Base-by-base conservation (phyloP, 2,888 invertebrate genomes). In the Lydus trimaculatus region DNA sequence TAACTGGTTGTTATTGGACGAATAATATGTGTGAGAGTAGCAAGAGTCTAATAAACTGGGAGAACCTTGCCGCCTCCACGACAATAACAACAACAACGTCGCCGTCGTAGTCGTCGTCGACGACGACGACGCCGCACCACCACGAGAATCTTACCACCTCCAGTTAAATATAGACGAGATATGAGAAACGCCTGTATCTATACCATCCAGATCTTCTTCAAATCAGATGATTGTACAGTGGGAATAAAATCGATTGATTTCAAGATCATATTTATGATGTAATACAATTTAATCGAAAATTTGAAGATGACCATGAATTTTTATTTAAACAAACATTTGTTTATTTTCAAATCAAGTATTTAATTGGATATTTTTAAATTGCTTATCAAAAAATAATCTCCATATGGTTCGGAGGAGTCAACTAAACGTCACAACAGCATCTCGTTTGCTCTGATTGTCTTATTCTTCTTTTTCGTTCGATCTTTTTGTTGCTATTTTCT, bases 61-160 rank as follows among this genome's bases (percentile, higher is more conserved):
- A 23, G 48, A 52, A 52, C 48, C 43, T 52, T 52, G 48, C 48
- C 48, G 48, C 48, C 48, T 52, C 48, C 48, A 52, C 48, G 20
- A 48, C 39, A n/a, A 39, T 5, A n/a, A 39, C 39, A 7, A 5
- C n/a, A 7, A 7, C 39, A n/a, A 39, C 39, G 15, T 3, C 39
- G 8, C 2, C 33, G 33, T 1, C 28, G 28, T 28, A 2, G 28
- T 28, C 28, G 33, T 9, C 33, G 33, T 9, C 33, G 39, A 1
- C 39, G 39, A 2, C 39, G 39, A 15, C 39, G 15, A 3, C 48
- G 48, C 23, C 48, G 48, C 48, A 20, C 48, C 48, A 52, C 48
- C 17, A 43, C 43, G 4, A 43, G 43, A 43, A n/a, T 11, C 43
- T n/a, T 5, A 52, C 48, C 23, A 23, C 48, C 13, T 20, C 48